Evolutionary conservation across 2,113 vertebrate species (phyloP), one percentile per base, ranked within the genome.

Genomic region (Rhizomys pruinosus): DNA sequence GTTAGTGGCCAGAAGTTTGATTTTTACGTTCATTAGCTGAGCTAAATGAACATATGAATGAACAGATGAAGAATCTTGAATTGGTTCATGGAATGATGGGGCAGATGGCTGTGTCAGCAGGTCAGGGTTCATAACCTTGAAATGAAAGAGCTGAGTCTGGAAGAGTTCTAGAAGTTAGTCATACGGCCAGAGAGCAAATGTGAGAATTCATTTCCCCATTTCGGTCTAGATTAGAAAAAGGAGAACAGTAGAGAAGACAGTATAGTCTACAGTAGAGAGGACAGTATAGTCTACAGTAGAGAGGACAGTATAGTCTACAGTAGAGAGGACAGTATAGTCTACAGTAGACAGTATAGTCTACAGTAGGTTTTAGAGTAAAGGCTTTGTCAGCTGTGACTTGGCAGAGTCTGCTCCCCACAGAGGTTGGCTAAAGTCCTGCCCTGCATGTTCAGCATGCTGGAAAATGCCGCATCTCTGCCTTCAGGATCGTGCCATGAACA

Each of bases 11-110:
- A 91, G 76, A 86, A 87, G 76, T 84, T 88, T 92, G 25, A 73
- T 84, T 91, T 95, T 87, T 79, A 32, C 3, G 27, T 79, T 93
- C 61, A 90, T 88, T 61, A 89, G 34, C 68, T 68, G n/a, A 90
- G 64, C 20, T 63, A 78, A n/a, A 86, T 69, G 27, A 90, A 66
- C 78, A 64, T 20, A 73, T 72, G 44, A 68, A 25, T 79, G 82
- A 88, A 23, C 64, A 92, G 32, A 80, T 61, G 52, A 61, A 87
- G 68, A 44, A 25, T 76, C 47, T 90, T 91, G 22, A 87, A 32
- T 15, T 82, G 61, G 55, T 23, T 39, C 13, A 0, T 90, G 80
- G 55, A 61, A 47, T 1, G 6, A 19, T 32, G 7, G n/a, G 7
- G 10, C 32, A n/a, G 39, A 1, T 73, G 6, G 29, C 80, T 37